Percentiles rank a stretch among this genome's conserved stretches.
phyloP scores from a whole-genome alignment of 2,888 invertebrate species.

The Byasa hedistus region DNA sequence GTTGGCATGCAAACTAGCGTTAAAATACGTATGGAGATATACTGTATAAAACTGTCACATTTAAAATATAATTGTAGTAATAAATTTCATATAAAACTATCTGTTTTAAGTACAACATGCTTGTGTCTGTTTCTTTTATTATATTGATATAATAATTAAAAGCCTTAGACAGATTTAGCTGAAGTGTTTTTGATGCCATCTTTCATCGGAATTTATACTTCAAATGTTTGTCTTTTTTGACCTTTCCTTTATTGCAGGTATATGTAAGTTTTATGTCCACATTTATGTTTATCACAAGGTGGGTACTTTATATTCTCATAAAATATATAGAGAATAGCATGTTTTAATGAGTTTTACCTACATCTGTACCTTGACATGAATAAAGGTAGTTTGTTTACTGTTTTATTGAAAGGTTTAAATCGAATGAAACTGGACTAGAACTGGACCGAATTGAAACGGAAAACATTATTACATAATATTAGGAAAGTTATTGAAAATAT shows the following conservation, averaged over 20 bases:
- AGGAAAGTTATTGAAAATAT: no score
- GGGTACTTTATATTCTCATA: neutral
- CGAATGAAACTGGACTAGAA: no score
- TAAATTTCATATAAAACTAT: neutral
- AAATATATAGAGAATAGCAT: neutral
- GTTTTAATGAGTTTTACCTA: no score
- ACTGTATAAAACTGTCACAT: conserved; percentile 5
- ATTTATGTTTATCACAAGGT: neutral
- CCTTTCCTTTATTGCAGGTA: neutral
- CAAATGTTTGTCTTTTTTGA: neutral
- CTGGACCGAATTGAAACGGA: no score
- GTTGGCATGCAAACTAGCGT: conserved; percentile 16
- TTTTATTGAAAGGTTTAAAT: no score
- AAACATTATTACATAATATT: no score
- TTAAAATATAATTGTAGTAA: conserved; percentile 5
- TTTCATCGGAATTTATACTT: neutral
- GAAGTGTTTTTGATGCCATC: neutral
- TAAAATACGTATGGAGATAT: conserved; percentile 11
- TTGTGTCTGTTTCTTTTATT: neutral
- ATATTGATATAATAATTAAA: neutral
- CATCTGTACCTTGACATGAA: no score
- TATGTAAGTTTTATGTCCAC: neutral
- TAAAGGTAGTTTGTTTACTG: no score
- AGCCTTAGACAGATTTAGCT: neutral
- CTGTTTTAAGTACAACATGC: neutral